Base-by-base conservation (phyloP, 2,888 invertebrate species). In the Tenthredo amoena region DNA sequence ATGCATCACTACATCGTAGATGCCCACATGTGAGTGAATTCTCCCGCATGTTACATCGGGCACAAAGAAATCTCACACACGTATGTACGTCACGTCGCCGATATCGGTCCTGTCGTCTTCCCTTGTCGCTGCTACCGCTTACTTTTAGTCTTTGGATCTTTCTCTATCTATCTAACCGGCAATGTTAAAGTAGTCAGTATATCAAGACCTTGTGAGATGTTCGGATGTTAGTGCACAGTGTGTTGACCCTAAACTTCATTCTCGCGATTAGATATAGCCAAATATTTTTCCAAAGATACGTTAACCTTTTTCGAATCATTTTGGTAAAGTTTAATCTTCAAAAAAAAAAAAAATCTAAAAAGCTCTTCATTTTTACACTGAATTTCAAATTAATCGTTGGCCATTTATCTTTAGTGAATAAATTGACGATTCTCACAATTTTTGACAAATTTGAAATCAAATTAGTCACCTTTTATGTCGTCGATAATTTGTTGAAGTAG, bases 1-100 rank as follows among this genome's bases (percentile, higher is more conserved):
- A n/a, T 18, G 37, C 71, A 37, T 34, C 4, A 37, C 18, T 37
- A 71, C 3, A 15, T 71, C 37, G 34, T 1, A 3, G 2, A 6
- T 71, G 37, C 18, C 31, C 31, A 71, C n/a, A 71, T 37, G 26
- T 5, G 26, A 71, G 71, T 71, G 4, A 74, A 74, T 15, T 71
- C 74, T 37, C 15, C 40, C n/a, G 47, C 43, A 76, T 18, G 31
- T 37, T 6, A 76, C 26, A 76, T 76, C 9, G 43, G 43, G 31
- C 76, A 76, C 15, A 26, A 76, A 76, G 26, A 47, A 76, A 76
- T 40, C 76, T 26, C 74, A 50, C 21, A 21, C 72, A 18, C n/a
- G 71, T 31, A 37, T 21, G 21, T 26, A 62, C 62, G 62, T 62
- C 9, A 34, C 68, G 31, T 68, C 4, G 55, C n/a, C 55, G 55